Conservation (phyloP, 2,797 vertebrate species). For the Jordanella pulchra region DNA sequence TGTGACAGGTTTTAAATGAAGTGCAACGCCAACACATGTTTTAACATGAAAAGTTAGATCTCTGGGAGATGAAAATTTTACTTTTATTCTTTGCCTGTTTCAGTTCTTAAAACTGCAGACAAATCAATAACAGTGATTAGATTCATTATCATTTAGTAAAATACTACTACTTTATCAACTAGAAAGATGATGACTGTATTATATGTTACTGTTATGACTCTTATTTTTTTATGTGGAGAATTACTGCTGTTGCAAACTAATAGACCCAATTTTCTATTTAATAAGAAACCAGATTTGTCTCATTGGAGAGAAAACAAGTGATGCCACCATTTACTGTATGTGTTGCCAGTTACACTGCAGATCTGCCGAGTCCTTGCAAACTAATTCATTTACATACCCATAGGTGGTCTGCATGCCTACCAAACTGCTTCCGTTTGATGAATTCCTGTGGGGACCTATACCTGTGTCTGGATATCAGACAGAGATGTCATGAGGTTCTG, state of each 20-base stretch:
- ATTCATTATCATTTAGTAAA: too few relatives aligned
- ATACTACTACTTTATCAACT: too few relatives aligned
- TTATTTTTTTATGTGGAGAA: not conserved
- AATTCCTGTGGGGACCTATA: not conserved
- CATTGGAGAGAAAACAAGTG: not conserved
- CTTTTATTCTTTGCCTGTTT: too few relatives aligned
- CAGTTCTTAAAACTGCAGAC: too few relatives aligned
- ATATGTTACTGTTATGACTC: not conserved
- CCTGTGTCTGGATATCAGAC: not conserved
- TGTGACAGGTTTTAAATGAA: too few relatives aligned
- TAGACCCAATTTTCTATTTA: not conserved
- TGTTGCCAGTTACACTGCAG: not conserved
- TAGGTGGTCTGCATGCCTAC: not conserved
- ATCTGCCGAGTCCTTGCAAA: not conserved
- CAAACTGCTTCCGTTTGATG: not conserved
- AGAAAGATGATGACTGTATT: too few relatives aligned
- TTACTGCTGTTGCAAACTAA: not conserved
- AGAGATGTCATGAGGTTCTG: slow-evolving; percentile 2
- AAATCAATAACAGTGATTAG: too few relatives aligned
- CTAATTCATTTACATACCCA: not conserved
- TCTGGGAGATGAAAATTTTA: too few relatives aligned
- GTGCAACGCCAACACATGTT: too few relatives aligned
- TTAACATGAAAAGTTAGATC: too few relatives aligned
- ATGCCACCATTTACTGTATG: not conserved
- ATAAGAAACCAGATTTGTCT: not conserved